Conservation (phyloP, 2,888 invertebrate genomes). For the Apodemia hepburni region DNA sequence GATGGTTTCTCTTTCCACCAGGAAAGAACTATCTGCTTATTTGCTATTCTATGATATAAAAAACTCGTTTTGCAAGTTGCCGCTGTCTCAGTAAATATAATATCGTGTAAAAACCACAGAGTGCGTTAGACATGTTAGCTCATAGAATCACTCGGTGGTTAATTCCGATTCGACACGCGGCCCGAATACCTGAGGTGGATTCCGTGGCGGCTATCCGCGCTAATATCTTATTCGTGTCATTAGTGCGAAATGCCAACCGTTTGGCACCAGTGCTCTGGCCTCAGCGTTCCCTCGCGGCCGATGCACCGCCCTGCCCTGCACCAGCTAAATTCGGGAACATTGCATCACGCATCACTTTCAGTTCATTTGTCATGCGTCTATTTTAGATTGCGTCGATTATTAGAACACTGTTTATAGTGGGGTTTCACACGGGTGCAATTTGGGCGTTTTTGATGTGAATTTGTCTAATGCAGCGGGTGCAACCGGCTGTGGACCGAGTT, state of each 20-base stretch:
- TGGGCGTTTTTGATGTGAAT: neutral
- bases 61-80: neutral
- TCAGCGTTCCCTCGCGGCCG: conserved; percentile 61
- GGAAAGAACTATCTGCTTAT: too few relatives aligned
- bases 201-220: conserved; percentile 62
- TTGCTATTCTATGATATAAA: too few relatives aligned
- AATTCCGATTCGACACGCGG: conserved; percentile 57
- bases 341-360: conserved; percentile 78
- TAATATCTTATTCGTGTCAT: conserved; percentile 79
- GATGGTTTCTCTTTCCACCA: too few relatives aligned
- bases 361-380: conserved; percentile 76
- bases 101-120: conserved; percentile 9
- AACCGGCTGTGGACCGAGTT: too few relatives aligned
- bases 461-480: too few relatives aligned
- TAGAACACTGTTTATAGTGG: conserved; percentile 69
- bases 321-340: conserved; percentile 73
- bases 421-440: conserved; percentile 38
- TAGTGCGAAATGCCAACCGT: conserved; percentile 76
- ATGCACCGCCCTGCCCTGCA: conserved; percentile 65
- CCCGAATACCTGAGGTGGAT: conserved; percentile 57
- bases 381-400: conserved; percentile 78
- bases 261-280: conserved; percentile 59
- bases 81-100: neutral
- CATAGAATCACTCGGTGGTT: conserved; percentile 41
- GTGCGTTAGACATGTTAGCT: conserved; percentile 19